Base-by-base conservation (phyloP, 2,797 vertebrate species). In the Chaetodon trifasciatus region DNA sequence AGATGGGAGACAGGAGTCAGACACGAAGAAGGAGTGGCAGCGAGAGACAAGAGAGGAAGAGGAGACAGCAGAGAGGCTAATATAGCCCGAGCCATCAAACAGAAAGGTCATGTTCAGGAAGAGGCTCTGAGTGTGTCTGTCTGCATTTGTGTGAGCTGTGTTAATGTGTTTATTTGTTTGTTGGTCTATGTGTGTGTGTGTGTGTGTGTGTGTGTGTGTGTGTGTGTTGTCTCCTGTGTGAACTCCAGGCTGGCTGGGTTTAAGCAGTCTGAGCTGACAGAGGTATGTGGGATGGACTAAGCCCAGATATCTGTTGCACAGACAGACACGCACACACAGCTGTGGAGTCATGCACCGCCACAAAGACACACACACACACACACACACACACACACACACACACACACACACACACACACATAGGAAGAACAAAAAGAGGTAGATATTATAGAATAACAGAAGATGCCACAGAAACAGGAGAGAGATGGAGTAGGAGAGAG, bases 211-310 rank as follows among this genome's bases (percentile, higher is more conserved):
- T 66, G 52, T 66, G 63, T 39, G 44, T 63, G 17, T 32, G 28
- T 57, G 57, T 74, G 13, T 53, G 64, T 73, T 79, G 89, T 86
- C 88, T 91, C 79, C 74, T 80, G 81, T 63, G 79, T 91, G 90
- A 93, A 92, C 92, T 84, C 88, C 24, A 44, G 70, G 63, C 85
- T 83, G 83, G 77, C 81, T 78, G 68, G 78, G 79, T 88, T 90
- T 88, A 90, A 79, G 82, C 79, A 81, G 78, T 81, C 81, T 80
- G 81, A 91, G 91, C 85, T 88, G 88, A 93, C 85, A 82, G 87
- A 87, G 81, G 84, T 90, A 93, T 92, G 91, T 70, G 70, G 79
- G 81, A 88, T 85, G 86, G 89, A 91, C 85, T 90, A 87, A 92
- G 82, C 85, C 90, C 86, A 91, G 82, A 93, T 91, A 89, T 92